Base-by-base conservation (phyloP, 2,113 vertebrate species). In the Coturnix japonica region DNA sequence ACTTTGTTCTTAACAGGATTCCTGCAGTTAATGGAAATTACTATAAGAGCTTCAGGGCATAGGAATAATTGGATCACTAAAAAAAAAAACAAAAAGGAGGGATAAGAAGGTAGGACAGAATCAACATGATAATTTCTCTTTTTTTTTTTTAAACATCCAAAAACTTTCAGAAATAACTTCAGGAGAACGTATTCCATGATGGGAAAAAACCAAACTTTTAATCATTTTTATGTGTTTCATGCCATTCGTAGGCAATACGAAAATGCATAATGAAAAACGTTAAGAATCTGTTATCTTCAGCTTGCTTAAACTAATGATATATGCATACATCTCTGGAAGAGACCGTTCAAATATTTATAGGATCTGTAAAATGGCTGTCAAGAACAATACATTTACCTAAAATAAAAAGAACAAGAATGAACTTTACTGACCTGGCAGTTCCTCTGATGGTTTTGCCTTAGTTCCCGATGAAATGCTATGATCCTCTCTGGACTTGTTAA, bases 1-100 rank as follows among this genome's bases (percentile, higher is more conserved):
- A 47, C 67, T 92, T 91, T 95, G 93, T 89, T 79, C 85, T 92
- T 95, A 96, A 95, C 95, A 94, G 95, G 94, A 96, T 96, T 96
- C 94, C 93, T 92, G 96, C 89, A 96, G 96, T 95, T 96, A 95
- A 96, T 96, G 92, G 93, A 96, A 96, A 96, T 95, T 96, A 93
- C 94, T 95, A 72, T 80, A 91, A 89, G 92, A 92, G 89, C 94
- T 95, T 94, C 93, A 81, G 92, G 95, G 94, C 88, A 95, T 2
- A 93, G 72, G 81, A 93, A 95, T 96, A 96, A 96, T 90, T 95
- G 92, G 92, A 95, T 94, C 83, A 82, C 76, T 41, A 17, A 70
- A 85, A 35, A 41, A 60, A 44, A 35, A 41, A 60, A 44, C 49
- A 53, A 2, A 80, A 64, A n/a, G 51, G 13, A 61, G 18, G 35